Percentiles rank a stretch among this genome's conserved stretches.
Evolutionary conservation across 1,140 invertebrate genomes (phyloP).

Genomic region (Musca vetustissima): DNA sequence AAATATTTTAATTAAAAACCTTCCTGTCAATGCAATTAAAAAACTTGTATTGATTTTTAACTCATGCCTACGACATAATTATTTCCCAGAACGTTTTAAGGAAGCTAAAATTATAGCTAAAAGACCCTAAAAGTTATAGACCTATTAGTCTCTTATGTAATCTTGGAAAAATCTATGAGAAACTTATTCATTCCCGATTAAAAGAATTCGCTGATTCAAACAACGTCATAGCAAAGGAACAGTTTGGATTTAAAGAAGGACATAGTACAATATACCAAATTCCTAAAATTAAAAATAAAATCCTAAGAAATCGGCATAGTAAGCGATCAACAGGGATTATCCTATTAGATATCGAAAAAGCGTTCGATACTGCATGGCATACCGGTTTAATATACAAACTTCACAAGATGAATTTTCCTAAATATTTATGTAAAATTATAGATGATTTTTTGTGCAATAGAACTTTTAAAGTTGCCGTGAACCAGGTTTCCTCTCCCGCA

Average conservation of each 20-base stretch:
- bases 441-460: slow-evolving; percentile 31
- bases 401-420: slow-evolving; percentile 26
- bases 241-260: slow-evolving; percentile 51
- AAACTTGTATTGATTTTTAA: neutral
- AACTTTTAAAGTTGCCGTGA: slow-evolving; percentile 31
- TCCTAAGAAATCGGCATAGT: slow-evolving; percentile 35
- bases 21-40: neutral
- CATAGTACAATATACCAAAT: slow-evolving; percentile 50
- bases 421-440: slow-evolving; percentile 33
- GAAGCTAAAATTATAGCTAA: neutral
- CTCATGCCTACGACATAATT: neutral
- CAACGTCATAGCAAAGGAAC: slow-evolving; percentile 30
- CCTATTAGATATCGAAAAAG: slow-evolving; percentile 47
- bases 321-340: slow-evolving; percentile 36
- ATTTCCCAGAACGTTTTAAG: neutral
- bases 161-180: neutral
- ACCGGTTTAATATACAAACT: slow-evolving; percentile 44
- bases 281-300: slow-evolving; percentile 41
- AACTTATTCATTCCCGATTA: neutral
- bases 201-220: neutral
- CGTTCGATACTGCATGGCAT: slow-evolving; percentile 47
- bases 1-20: neutral
- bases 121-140: neutral
- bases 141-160: neutral
- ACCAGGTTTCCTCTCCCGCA: slow-evolving; percentile 19